Base-by-base conservation (phyloP, 1,140 invertebrate genomes). In the Drosophila setifemur region DNA sequence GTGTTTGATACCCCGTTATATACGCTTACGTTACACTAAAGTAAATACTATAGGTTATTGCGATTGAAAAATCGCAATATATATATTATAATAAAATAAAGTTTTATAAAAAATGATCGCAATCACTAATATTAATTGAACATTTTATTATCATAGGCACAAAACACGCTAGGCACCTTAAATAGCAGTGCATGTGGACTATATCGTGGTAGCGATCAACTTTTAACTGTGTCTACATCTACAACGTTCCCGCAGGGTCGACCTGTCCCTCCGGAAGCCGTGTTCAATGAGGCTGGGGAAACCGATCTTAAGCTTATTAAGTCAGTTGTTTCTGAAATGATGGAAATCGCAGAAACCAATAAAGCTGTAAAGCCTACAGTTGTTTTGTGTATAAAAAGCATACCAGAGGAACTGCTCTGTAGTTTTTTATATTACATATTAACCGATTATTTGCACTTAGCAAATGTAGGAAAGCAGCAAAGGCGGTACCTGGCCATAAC, bases 381-480 rank as follows among this genome's bases (percentile, higher is more conserved):
- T 21, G 47, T 78, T 16, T 23, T 60, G 26, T 85, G 88, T 37
- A 72, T 89, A 0, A 75, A 75, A 1, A 68, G 68, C 21, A 57
- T 90, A 50, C 47, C 66, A 7, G 77, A 90, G 19, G 31, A 43
- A 29, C 58, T 74, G 11, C 78, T 78, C 6, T 82, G 85, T 44
- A 76, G 73, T 6, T 73, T 90, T 6, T 42, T 90, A 14, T 90
- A 71, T 54, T 88, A 89, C 28, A 74, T 89, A 54, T 50, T 90
- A 44, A 79, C 73, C 31, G 71, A 88, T 26, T 89, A 90, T 73
- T 88, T 90, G 69, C 89, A 90, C 88, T 87, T 92, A 57, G 83
- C 90, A 52, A 73, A 91, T 76, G 89, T 91, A 8, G 78, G 76
- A 9, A 83, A 88, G 50, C 68, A 83, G 21, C 78, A 90, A 49